phyloP scores from a whole-genome alignment of 2,888 invertebrate genomes.

The Patella pellucida region DNA sequence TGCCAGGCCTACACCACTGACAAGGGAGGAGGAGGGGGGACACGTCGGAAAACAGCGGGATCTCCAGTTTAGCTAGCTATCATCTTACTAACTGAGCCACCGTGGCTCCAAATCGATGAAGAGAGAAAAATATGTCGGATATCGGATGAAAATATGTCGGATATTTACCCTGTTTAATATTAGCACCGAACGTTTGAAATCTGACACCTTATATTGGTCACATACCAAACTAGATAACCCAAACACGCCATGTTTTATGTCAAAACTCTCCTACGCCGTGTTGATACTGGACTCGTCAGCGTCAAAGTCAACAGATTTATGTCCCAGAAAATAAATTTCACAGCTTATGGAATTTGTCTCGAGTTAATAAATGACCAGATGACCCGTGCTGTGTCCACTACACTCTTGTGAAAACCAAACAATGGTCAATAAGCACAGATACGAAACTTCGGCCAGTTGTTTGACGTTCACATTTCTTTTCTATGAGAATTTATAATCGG shows the following conservation, averaged over 20 bases:
- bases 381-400: neutral
- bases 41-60: no score
- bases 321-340: neutral
- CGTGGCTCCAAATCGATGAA: no score
- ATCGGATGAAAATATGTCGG: no score
- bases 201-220: conserved; percentile 5
- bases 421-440: neutral
- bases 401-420: neutral
- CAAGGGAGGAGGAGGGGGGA: no score
- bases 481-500: neutral
- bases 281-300: neutral
- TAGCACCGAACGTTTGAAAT: neutral
- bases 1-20: no score
- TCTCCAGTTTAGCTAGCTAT: no score
- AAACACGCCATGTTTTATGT: no score
- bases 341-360: neutral
- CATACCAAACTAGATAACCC: neutral
- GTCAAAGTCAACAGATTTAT: conserved; percentile 7
- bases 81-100: no score
- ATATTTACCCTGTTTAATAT: conserved; percentile 6
- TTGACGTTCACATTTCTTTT: neutral
- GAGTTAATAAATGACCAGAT: neutral
- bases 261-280: neutral
- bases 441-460: neutral
- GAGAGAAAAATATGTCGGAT: no score